Conservation (phyloP, 2,797 vertebrate genomes). For the Florisuga fusca region DNA sequence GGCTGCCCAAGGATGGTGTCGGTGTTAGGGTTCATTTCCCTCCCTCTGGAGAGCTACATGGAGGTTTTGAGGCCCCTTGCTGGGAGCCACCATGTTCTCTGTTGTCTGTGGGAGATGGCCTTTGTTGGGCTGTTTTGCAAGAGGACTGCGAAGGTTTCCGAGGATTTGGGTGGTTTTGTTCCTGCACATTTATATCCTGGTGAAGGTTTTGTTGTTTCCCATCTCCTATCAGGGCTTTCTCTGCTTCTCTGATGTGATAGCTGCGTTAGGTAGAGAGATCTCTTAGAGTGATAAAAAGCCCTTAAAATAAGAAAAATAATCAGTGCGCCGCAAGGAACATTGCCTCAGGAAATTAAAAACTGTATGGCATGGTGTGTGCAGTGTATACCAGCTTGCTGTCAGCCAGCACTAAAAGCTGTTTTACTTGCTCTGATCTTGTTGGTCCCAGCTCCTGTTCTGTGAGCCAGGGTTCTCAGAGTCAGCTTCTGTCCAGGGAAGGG, state of each 20-base stretch:
- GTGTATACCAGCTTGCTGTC: background rate
- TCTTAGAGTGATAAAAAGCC: background rate
- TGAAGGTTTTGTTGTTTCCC: background rate
- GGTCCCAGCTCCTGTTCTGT: background rate
- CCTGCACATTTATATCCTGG: background rate
- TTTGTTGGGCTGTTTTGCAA: background rate
- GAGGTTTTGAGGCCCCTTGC: background rate
- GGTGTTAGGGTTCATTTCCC: accelerated
- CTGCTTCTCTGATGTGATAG: background rate
- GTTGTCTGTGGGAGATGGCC: background rate
- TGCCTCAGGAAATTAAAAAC: conserved; percentile 64
- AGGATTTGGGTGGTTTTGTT: accelerated
- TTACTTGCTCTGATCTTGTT: background rate
- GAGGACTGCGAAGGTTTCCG: background rate
- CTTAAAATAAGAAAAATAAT: conserved; percentile 11
- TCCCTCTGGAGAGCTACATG: accelerated
- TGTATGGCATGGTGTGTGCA: background rate
- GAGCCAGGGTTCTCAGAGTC: background rate
- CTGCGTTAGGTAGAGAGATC: background rate
- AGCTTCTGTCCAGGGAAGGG: background rate
- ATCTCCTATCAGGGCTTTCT: background rate
- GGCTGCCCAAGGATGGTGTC: too few species aligned
- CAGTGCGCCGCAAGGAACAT: background rate
- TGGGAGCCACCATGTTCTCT: background rate
- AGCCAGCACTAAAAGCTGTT: background rate